Conservation (phyloP, 2,797 vertebrate genomes). For the Coendou prehensilis region DNA sequence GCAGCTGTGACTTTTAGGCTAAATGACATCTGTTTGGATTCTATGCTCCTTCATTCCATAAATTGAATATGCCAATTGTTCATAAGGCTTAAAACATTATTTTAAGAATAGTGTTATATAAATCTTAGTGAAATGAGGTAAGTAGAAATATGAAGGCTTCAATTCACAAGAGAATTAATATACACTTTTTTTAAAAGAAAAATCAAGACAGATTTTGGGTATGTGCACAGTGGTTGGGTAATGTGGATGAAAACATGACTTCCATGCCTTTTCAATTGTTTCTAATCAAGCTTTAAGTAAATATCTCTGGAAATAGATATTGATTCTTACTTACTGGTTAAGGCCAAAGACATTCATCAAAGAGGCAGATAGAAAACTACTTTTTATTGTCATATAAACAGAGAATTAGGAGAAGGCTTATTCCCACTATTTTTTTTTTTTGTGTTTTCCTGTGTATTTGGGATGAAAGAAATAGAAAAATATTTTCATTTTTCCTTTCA, state of each 20-base stretch:
- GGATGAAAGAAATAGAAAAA: conserved; percentile 69
- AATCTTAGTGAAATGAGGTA: conserved; percentile 64
- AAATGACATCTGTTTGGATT: not conserved
- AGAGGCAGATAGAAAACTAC: conserved; percentile 76
- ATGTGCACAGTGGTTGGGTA: not conserved
- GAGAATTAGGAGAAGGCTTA: conserved; percentile 52
- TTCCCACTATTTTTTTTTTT: conserved; percentile 19
- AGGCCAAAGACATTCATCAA: conserved; percentile 80
- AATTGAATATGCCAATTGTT: conserved; percentile 53
- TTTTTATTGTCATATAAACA: conserved; percentile 73
- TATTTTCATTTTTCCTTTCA: conserved; percentile 52
- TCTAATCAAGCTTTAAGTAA: conserved; percentile 82
- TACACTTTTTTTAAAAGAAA: conserved; percentile 63
- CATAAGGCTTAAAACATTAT: conserved; percentile 59
- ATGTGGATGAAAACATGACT: conserved; percentile 2
- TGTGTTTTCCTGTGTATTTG: conserved; percentile 45
- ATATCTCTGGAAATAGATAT: conserved; percentile 83
- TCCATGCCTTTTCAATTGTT: conserved; percentile 64
- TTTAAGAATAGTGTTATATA: conserved; percentile 55
- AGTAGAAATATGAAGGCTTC: not conserved
- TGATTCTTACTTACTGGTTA: conserved; percentile 79
- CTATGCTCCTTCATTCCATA: not conserved
- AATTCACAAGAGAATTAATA: conserved; percentile 58
- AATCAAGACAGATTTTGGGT: conserved; percentile 18
- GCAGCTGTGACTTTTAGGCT: not conserved